phyloP scores from a whole-genome alignment of 2,113 vertebrate genomes.

The Peromyscus leucopus region DNA sequence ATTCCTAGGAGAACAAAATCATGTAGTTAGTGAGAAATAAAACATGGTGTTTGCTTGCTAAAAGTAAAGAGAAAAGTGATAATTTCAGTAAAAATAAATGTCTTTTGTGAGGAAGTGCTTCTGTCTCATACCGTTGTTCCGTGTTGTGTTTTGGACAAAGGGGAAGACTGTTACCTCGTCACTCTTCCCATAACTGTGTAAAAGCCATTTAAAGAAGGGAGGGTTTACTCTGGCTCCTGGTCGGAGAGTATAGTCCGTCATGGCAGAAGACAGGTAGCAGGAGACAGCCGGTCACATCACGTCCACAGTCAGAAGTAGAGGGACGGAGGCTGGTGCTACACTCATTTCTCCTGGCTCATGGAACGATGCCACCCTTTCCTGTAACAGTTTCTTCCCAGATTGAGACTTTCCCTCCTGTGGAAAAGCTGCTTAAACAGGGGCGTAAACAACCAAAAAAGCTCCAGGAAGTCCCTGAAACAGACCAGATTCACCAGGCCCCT shows the following conservation, averaged over 20 bases:
- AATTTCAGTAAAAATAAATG: background rate
- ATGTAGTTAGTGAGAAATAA: background rate
- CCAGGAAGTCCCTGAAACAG: background rate
- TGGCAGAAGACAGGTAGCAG: background rate
- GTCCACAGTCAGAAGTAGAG: background rate
- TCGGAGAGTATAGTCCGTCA: background rate
- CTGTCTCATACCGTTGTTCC: rapidly evolving
- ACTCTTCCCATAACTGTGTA: no score
- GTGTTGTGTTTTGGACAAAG: no score
- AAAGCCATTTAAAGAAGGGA: no score
- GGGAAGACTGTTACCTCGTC: no score
- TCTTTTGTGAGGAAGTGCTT: background rate
- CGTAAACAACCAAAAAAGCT: background rate
- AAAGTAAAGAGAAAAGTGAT: background rate
- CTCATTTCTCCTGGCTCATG: background rate
- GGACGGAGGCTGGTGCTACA: no score
- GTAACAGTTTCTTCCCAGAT: background rate
- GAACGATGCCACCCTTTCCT: background rate
- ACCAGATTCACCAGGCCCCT: background rate
- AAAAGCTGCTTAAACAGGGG: background rate
- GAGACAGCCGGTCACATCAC: background rate
- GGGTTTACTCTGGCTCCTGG: background rate
- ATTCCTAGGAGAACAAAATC: background rate
- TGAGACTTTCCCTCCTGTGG: background rate
- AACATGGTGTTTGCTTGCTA: background rate